These are phyloP conservation scores for Bombus waltoni DNA, from an alignment of 1,140 invertebrate genomes.

Conservation along the genomic window DNA sequence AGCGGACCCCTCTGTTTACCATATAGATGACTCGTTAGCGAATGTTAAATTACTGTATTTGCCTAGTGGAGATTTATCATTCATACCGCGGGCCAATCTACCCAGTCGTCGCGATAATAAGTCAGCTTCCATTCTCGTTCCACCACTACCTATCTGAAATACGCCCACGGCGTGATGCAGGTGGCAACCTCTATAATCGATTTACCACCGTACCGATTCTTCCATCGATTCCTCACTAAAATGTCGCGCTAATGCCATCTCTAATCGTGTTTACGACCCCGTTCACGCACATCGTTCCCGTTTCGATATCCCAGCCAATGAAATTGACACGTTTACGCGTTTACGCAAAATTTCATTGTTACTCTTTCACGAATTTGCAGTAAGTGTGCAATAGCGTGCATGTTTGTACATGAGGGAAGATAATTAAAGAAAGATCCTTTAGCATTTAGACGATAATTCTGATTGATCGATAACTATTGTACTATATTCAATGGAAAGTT, in stretches of 20 bases:
- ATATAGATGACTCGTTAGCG: conserved; percentile 78
- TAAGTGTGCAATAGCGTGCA: background rate
- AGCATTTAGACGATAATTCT: too few species aligned
- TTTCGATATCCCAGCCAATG: background rate
- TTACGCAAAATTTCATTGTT: background rate
- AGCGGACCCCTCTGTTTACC: conserved; percentile 73
- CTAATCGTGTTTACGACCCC: background rate
- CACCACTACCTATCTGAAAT: conserved; percentile 9
- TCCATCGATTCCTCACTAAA: conserved; percentile 35
- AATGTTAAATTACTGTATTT: conserved; percentile 74
- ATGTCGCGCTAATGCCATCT: background rate
- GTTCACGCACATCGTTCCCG: background rate
- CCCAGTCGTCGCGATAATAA: conserved; percentile 69
- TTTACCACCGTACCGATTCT: conserved; percentile 39
- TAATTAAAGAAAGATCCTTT: too few species aligned
- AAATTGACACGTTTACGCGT: conserved; percentile 7
- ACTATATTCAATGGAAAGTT: background rate
- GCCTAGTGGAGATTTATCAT: conserved; percentile 76
- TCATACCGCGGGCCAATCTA: conserved; percentile 72
- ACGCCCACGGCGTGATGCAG: conserved; percentile 46
- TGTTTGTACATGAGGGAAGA: background rate
- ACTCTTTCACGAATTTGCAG: background rate
- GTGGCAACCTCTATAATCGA: conserved; percentile 37
- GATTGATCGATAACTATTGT: too few species aligned
- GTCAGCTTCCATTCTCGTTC: conserved; percentile 51